A percentile compares a stretch with the other conserved stretches of the same genome.
Evolutionary conservation across 2,797 vertebrate species (phyloP).

Genomic region (Chelon labrosus): DNA sequence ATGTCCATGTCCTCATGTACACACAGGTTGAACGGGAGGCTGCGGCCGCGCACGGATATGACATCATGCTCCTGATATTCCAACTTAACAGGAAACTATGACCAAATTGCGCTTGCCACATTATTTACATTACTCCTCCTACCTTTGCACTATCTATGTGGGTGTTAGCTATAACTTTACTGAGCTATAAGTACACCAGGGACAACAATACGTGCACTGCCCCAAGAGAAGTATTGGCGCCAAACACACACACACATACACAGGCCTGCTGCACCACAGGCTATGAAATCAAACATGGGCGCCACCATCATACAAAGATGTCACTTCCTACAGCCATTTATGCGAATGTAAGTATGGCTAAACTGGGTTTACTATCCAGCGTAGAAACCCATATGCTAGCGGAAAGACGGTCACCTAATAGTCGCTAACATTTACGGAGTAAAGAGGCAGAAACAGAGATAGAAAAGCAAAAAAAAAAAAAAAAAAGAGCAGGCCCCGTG

Average conservation of each 20-base stretch:
- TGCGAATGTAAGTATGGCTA: not conserved
- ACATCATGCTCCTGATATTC: not conserved
- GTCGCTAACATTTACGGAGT: accelerated
- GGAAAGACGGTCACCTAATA: accelerated
- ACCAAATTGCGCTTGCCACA: not conserved
- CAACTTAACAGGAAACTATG: not conserved
- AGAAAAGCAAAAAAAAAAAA: slow-evolving; percentile 11
- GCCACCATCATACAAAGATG: slow-evolving; percentile 73
- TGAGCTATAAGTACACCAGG: not conserved
- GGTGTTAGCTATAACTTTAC: too few relatives aligned
- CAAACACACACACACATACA: slow-evolving; percentile 68
- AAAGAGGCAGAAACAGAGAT: not conserved
- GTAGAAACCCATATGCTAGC: accelerated
- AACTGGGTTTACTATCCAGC: accelerated
- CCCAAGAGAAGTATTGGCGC: slow-evolving; percentile 78
- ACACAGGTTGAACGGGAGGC: not conserved
- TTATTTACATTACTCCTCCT: slow-evolving; percentile 4
- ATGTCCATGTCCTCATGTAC: too few relatives aligned
- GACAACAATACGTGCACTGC: not conserved
- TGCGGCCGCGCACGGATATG: slow-evolving; percentile 19
- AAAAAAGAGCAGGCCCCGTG: slow-evolving; percentile 70
- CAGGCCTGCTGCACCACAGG: slow-evolving; percentile 48
- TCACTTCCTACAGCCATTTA: slow-evolving; percentile 72
- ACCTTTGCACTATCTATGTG: too few relatives aligned
- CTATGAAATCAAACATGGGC: slow-evolving; percentile 80